phyloP scores from a whole-genome alignment of 35 echinoderm and acorn worm species.

The Holothuria glaberrima region DNA sequence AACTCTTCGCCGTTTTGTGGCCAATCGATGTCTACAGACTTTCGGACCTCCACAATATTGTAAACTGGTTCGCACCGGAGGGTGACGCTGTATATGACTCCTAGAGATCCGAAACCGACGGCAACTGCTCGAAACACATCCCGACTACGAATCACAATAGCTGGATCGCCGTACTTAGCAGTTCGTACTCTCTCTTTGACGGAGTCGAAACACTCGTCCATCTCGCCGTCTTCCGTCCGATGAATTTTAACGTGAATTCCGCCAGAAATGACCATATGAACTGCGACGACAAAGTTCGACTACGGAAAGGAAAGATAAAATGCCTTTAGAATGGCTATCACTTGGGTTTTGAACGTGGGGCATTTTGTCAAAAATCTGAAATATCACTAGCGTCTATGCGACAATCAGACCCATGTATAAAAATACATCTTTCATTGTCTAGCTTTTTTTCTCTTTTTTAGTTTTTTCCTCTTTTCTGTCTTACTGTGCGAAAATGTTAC shows the following conservation, averaged over 20 bases:
- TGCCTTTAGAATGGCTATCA: no score
- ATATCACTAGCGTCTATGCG: no score
- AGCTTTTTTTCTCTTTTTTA: no score
- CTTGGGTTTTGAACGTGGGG: no score
- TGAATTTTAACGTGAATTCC: slow-evolving; percentile 82
- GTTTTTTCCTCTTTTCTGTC: no score
- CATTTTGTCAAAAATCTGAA: no score
- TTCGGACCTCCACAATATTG: slow-evolving; percentile 81
- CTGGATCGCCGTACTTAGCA: slow-evolving; percentile 80
- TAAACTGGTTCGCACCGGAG: slow-evolving; percentile 78
- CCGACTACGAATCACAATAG: slow-evolving; percentile 72
- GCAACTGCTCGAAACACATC: slow-evolving; percentile 90
- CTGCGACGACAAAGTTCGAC: slow-evolving; percentile 87
- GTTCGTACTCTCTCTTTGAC: slow-evolving; percentile 66
- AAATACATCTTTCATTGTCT: no score
- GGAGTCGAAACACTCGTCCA: slow-evolving; percentile 84
- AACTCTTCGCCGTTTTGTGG: slow-evolving; percentile 62
- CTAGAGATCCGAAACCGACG: slow-evolving; percentile 88
- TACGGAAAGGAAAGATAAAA: slow-evolving; percentile 23
- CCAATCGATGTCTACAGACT: slow-evolving; percentile 82
- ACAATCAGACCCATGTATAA: no score
- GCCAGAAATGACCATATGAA: slow-evolving; percentile 81
- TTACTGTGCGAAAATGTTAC: no score
- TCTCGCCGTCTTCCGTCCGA: slow-evolving; percentile 66
- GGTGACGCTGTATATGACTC: slow-evolving; percentile 89